These are phyloP conservation scores for Ceratina japonica DNA, from an alignment of 1,140 invertebrate species.

Conservation along the genomic window DNA sequence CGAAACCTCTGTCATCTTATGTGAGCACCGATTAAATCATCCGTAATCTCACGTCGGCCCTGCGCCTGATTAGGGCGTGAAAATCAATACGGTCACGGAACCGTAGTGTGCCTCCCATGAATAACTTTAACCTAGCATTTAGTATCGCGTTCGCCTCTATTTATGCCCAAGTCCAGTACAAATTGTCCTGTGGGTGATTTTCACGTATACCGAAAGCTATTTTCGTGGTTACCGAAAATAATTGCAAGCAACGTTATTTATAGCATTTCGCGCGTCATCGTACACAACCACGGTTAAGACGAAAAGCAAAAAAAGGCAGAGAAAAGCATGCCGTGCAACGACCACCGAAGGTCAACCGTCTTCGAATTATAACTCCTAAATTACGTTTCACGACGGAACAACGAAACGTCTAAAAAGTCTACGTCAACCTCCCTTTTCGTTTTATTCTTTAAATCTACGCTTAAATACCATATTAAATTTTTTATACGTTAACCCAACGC, in stretches of 20 bases:
- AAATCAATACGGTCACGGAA: constrained; percentile 76
- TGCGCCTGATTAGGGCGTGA: constrained; percentile 72
- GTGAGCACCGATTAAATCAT: constrained; percentile 23
- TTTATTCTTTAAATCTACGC: constrained; percentile 8
- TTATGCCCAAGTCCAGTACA: neutral
- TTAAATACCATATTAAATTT: constrained; percentile 22
- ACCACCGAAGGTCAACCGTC: constrained; percentile 66
- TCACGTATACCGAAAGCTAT: constrained; percentile 6
- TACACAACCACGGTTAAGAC: constrained; percentile 56
- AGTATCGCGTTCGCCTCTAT: constrained; percentile 15
- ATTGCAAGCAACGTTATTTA: constrained; percentile 67
- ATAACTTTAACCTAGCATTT: constrained; percentile 67
- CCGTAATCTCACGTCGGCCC: constrained; percentile 41
- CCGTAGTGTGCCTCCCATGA: constrained; percentile 65
- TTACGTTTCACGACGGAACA: constrained; percentile 32
- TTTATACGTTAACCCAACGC: constrained; percentile 26
- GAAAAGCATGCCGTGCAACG: constrained; percentile 58
- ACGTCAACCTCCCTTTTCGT: neutral
- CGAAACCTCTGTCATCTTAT: neutral
- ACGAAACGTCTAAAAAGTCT: constrained; percentile 23
- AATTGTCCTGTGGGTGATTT: constrained; percentile 12
- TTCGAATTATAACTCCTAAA: constrained; percentile 47
- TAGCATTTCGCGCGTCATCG: constrained; percentile 70
- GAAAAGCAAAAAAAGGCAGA: constrained; percentile 42
- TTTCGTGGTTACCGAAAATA: constrained; percentile 43